phyloP scores from a whole-genome alignment of 2,113 vertebrate species.

The Pyxicephalus adspersus region DNA sequence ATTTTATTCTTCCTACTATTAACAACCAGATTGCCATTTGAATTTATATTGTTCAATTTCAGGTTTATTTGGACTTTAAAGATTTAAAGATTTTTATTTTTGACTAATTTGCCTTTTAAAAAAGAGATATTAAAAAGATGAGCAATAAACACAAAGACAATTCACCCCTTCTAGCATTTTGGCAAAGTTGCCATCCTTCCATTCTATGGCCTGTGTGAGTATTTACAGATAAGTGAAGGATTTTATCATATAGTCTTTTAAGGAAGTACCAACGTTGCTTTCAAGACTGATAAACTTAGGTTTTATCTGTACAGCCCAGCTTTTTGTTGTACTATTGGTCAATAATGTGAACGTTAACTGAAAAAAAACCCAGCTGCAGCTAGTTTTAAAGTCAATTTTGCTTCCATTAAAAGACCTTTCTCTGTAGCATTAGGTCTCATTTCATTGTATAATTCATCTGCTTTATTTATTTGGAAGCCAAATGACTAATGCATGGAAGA shows the following conservation, averaged over 20 bases:
- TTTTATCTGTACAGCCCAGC: no score
- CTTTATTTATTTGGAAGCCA: conserved; percentile 32
- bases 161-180: no score
- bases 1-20: no score
- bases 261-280: neutral
- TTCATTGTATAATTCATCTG: conserved; percentile 32
- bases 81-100: no score
- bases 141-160: no score
- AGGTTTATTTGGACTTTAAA: no score
- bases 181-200: no score
- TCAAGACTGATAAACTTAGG: no score
- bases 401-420: neutral
- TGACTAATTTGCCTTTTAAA: no score
- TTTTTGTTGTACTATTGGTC: neutral
- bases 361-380: neutral
- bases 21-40: no score
- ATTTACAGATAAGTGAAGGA: neutral
- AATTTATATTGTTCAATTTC: no score
- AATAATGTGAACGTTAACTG: neutral
- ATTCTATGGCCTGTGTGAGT: neutral
- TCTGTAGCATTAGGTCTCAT: conserved; percentile 15
- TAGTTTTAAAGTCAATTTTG: neutral
- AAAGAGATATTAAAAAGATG: no score
- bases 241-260: neutral
- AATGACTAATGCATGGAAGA: conserved; percentile 51